Evolutionary conservation across 2,113 vertebrate genomes (phyloP), one percentile per base, ranked within the genome.

Genomic region (Apeltes quadracus): DNA sequence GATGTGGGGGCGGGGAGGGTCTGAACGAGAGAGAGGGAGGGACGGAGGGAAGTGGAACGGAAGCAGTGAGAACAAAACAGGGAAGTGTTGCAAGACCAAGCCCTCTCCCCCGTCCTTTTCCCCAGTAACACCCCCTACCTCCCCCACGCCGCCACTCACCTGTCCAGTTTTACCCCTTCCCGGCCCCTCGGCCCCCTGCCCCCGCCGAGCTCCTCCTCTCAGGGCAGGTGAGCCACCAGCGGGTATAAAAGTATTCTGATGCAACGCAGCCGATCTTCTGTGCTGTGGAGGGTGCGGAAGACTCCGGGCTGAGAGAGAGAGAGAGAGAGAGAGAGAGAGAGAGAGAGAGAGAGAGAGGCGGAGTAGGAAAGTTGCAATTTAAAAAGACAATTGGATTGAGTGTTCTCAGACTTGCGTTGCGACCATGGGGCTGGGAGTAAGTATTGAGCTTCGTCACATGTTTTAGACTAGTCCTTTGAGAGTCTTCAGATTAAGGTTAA

Each of bases 401-500:
- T 75, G 65, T 76, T 88, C 77, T 82, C 68, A 78, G 61, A 85
- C 79, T 79, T 59, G 55, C 57, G 12, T 57, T 77, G 82, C 90
- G 90, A 92, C 75, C 86, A 93, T 94, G 92, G 93, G 93, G 79
- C 88, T 92, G 61, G 93, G 92, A 77, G 93, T 94, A 88, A 94
- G 93, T 94, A 84, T n/a, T 67, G 57, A 68, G 58, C 64, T 65
- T 53, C 76, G 81, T 72, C 72, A 88, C 73, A 64, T 81, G 68
- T 62, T 75, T 69, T 78, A 56, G 51, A 43, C 79, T 77, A 18
- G 3, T 70, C 75, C 50, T 16, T 66, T 4, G 1, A 56, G 64
- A 44, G 29, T 61, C 32, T 81, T 61, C 29, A 63, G 56, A 29
- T 46, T 81, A 15, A 55, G 32, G 13, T 64, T 48, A 56, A 32